Evolutionary conservation across 2,113 vertebrate genomes (phyloP), one percentile per base, ranked within the genome.

Genomic region (Salvelinus namaycush): DNA sequence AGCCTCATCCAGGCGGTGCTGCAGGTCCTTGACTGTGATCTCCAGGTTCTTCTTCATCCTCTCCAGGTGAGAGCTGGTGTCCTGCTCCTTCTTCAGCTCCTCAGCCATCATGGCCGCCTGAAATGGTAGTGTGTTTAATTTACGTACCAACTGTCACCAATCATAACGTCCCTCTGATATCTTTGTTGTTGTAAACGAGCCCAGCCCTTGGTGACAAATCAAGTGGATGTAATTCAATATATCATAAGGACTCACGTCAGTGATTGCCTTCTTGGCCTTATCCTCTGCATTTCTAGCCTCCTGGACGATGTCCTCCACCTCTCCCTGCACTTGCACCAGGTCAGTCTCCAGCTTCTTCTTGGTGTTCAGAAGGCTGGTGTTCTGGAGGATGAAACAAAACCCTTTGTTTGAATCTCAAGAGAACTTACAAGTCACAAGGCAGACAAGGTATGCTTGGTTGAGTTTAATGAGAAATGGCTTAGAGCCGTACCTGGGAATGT

Each of bases 31-130:
- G 72, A 94, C 92, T 48, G 90, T 93, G 64, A 91, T 79, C 86
- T 98, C 97, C 93, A 96, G 94, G 93, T 98, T 97, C 94, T 97
- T 98, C 94, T 96, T 98, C 97, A 97, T 98, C 70, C 96, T 89
- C 80, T 98, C 97, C 91, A 98, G 92, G 79, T 98, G 96, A 91
- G 94, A 90, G 81, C 93, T 97, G 57, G 95, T 95, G 73, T 96
- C 95, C 88, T 96, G 94, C 75, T 97, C 95, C 83, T 96, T 97
- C 92, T 97, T 96, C 83, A 97, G 91, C 87, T 96, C 95, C 77
- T 98, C 95, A 70, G 93, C 93, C 93, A 96, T 94, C 93, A 95
- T 96, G 80, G 95, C 94, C 88, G 94, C 95, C 92, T 94, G 29
- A 1, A 62, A 62, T 62, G n/a, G 59, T 62, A 62, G 59, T 14